Base-by-base conservation (phyloP, 2,113 vertebrate species). In the Oxyura jamaicensis region DNA sequence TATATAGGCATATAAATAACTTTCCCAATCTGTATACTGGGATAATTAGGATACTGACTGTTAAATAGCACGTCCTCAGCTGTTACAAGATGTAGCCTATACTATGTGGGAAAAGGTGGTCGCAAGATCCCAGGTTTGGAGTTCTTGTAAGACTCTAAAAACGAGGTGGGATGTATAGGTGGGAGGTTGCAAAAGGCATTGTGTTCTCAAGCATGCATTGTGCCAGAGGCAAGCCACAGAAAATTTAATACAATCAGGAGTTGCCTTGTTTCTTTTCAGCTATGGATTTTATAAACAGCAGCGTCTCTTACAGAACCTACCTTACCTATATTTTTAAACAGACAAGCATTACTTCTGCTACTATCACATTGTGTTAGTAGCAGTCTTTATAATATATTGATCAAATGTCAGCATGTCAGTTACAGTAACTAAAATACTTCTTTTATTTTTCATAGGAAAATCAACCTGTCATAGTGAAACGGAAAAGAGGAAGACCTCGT, bases 401-500 rank as follows among this genome's bases (percentile, higher is more conserved):
- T 86, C 23, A 42, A 95, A 41, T 74, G 44, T 39, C 59, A 41
- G 35, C 12, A 26, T 75, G 53, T 77, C 58, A 75, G 2, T 76
- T 77, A 20, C 10, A 55, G 18, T 58, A 41, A 69, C 28, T 41
- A 50, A 77, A 73, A 29, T 80, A 21, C 41, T 90, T 85, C 46
- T 69, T 36, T 60, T 50, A 8, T 31, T 87, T 41, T 21, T 35
- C 15, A 86, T 79, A 98, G 98, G 98, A 95, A 86, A 98, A 97
- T 93, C 97, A 97, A 13, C 97, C 98, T 42, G 48, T 98, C 55
- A 53, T 97, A 88, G 93, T 98, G 93, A 98, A 98, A 96, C 93
- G 98, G 89, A 98, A 96, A 96, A 97, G 98, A 91, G 98, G 98
- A 88, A 96, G 98, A 74, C 98, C 98, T 91, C 98, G 98, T 78